phyloP scores from a whole-genome alignment of 2,113 vertebrate species.

The Pangasianodon gigas region DNA sequence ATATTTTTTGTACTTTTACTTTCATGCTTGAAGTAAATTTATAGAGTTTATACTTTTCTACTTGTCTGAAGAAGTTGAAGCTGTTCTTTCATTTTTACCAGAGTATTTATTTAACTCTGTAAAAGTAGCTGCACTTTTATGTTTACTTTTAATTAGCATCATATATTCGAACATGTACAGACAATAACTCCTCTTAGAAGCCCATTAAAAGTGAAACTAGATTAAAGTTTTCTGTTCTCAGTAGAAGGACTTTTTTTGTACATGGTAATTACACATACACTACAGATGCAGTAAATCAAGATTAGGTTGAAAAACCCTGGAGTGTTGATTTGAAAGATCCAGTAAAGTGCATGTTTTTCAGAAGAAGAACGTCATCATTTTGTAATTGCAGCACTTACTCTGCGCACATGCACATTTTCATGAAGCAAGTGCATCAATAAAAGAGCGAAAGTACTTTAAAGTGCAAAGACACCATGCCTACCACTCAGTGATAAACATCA shows the following conservation, averaged over 20 bases:
- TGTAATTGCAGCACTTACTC: constrained; percentile 28
- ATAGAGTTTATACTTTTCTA: neutral
- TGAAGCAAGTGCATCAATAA: neutral
- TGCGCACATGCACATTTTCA: neutral
- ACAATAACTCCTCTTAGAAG: neutral
- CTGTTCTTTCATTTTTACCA: neutral
- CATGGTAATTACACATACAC: neutral
- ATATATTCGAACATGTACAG: neutral
- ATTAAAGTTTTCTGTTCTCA: neutral
- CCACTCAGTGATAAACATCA: constrained; percentile 13
- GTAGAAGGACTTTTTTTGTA: neutral
- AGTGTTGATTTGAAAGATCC: neutral
- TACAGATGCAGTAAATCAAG: neutral
- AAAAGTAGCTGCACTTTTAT: neutral
- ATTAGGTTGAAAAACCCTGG: neutral
- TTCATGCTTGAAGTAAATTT: neutral
- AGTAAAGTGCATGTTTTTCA: neutral
- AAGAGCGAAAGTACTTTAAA: constrained; percentile 9
- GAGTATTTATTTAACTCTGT: neutral
- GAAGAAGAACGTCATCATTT: neutral
- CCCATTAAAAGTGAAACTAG: neutral
- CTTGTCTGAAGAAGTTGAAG: neutral
- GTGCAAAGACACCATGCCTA: constrained; percentile 12
- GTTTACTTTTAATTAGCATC: neutral
- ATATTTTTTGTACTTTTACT: neutral